These are phyloP conservation scores for Cabera pusaria DNA, from an alignment of 2,888 invertebrate genomes.

Conservation along the genomic window DNA sequence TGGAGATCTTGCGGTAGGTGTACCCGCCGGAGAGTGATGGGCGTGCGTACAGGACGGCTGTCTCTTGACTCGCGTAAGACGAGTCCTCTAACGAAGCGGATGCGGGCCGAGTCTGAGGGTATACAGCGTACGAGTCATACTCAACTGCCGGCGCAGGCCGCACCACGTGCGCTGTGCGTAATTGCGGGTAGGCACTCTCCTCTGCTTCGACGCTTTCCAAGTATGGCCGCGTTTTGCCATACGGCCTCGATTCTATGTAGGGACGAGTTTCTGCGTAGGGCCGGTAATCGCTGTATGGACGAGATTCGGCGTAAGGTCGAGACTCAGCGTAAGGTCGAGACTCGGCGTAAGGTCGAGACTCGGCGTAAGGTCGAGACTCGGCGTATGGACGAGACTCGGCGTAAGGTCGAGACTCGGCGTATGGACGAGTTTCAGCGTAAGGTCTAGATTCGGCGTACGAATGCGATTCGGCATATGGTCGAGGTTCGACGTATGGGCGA, in stretches of 20 bases:
- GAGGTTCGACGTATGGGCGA: constrained; percentile 24
- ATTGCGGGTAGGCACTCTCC: constrained; percentile 21
- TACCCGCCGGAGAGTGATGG: constrained; percentile 61
- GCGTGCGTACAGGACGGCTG: constrained; percentile 62
- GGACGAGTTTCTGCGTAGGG: constrained; percentile 16
- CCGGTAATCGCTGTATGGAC: constrained; percentile 11
- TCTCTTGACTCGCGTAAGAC: constrained; percentile 24
- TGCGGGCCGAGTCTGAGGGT: constrained; percentile 18
- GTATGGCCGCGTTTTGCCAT: constrained; percentile 17
- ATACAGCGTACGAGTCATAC: constrained; percentile 16
- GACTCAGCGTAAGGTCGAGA: too few relatives aligned
- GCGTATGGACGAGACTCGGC: constrained; percentile 15
- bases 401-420: constrained; percentile 13
- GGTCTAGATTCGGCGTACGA: constrained; percentile 27
- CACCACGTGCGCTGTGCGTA: constrained; percentile 17
- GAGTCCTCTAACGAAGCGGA: constrained; percentile 10
- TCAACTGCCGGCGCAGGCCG: constrained; percentile 9
- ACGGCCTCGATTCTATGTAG: constrained; percentile 25
- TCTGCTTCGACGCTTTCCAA: constrained; percentile 32
- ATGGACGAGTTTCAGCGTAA: constrained; percentile 14
- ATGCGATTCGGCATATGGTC: constrained; percentile 12
- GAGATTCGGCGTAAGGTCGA: too few relatives aligned
- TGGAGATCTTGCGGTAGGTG: constrained; percentile 44
- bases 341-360: constrained; percentile 17
- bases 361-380: constrained; percentile 17